A percentile compares a stretch with the other conserved stretches of the same genome.
Conservation (phyloP, 2,888 invertebrate genomes). For the Pyrgus malvae region DNA sequence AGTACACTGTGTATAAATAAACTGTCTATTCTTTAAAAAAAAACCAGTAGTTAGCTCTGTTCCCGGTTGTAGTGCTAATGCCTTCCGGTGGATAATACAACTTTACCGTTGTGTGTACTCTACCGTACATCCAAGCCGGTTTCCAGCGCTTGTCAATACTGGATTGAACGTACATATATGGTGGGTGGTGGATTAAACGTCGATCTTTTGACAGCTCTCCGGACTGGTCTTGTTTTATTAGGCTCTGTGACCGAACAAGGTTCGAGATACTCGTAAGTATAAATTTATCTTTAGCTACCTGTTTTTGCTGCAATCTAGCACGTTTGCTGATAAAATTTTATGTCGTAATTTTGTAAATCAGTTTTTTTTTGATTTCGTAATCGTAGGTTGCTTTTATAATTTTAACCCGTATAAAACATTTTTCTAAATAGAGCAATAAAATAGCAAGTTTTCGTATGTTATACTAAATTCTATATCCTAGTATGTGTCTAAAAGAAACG, state of each 20-base stretch:
- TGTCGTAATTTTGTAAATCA: too few relatives aligned
- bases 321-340: too few relatives aligned
- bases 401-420: too few relatives aligned
- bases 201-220: background rate
- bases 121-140: constrained; percentile 27
- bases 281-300: background rate
- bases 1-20: too few relatives aligned
- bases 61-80: constrained; percentile 33
- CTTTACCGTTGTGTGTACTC: constrained; percentile 50
- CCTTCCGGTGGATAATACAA: constrained; percentile 61
- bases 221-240: background rate
- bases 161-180: constrained; percentile 8
- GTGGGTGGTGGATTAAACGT: background rate
- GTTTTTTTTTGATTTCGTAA: too few relatives aligned
- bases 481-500: too few relatives aligned
- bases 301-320: too few relatives aligned
- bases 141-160: constrained; percentile 4
- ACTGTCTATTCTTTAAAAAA: background rate
- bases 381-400: too few relatives aligned
- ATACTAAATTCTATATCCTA: too few relatives aligned
- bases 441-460: too few relatives aligned
- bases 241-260: background rate
- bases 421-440: too few relatives aligned
- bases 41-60: background rate
- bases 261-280: background rate